Base-by-base conservation (phyloP, 1,140 invertebrate species). In the Drosophila funebris region DNA sequence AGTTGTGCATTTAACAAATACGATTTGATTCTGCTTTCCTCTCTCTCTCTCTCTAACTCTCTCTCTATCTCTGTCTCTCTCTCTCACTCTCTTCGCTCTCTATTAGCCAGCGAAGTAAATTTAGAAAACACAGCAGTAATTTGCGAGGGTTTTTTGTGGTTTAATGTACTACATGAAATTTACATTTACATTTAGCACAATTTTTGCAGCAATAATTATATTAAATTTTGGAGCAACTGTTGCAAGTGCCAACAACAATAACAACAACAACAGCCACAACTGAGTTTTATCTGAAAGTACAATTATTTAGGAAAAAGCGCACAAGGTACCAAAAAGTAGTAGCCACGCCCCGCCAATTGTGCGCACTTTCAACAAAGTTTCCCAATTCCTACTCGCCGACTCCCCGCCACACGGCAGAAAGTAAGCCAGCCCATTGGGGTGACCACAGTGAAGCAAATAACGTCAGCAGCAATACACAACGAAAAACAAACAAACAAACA, bases 391-490 rank as follows among this genome's bases (percentile, higher is more conserved):
- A n/a, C n/a, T n/a, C n/a, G n/a, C n/a, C n/a, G n/a, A n/a, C 27
- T 29, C 48, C 57, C 36, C 66, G 14, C 43, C 61, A 7, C 31
- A 6, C n/a, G 36, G 18, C 22, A 70, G 83, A 74, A 56, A 58
- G 54, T n/a, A n/a, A 82, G 43, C 33, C 79, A 48, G 62, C 54
- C 62, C 67, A 71, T 62, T 78, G 53, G 53, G 43, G 43, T 57
- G 60, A 70, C 76, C 80, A 73, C 80, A 79, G 54, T 60, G 68
- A 70, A 80, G 68, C 75, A 78, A 66, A 72, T 72, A 84, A 76
- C 72, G 43, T 11, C 14, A 69, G 36, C 50, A 70, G 20, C 52
- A 29, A 9, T 29, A 41, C 41, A 57, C 14, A 27, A 14, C 2
- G 20, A 52, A n/a, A n/a, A n/a, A 33, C 16, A 43, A 9, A 14